These are phyloP conservation scores for Cheiracanthium punctorium DNA, from an alignment of 2,888 invertebrate genomes.

Conservation along the genomic window DNA sequence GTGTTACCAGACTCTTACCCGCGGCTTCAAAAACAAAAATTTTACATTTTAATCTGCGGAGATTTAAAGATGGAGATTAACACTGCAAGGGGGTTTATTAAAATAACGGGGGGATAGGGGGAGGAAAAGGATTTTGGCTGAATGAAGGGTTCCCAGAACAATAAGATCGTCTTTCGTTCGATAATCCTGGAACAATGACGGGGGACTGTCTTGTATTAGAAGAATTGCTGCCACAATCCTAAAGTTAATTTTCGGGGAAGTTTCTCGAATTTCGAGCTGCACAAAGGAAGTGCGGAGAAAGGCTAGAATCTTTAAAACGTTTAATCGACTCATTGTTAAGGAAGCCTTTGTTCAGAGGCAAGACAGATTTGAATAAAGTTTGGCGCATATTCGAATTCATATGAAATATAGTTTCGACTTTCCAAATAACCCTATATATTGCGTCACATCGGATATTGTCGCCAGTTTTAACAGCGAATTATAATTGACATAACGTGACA, in stretches of 20 bases:
- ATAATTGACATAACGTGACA: too few relatives aligned
- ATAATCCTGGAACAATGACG: constrained; percentile 5
- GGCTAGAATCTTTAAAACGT: background rate
- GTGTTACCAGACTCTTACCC: background rate
- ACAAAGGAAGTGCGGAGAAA: background rate
- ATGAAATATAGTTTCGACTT: too few relatives aligned
- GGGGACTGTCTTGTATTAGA: background rate
- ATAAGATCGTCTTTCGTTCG: background rate
- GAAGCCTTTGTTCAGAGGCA: background rate
- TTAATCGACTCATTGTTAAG: background rate
- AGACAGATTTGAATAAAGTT: too few relatives aligned
- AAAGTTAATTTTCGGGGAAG: constrained; percentile 1
- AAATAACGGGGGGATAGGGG: constrained; percentile 8
- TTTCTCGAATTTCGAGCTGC: background rate
- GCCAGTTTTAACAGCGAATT: too few relatives aligned
- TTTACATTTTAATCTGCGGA: constrained; percentile 6
- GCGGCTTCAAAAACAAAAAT: background rate
- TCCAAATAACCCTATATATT: too few relatives aligned
- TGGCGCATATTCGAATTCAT: too few relatives aligned
- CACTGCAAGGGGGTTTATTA: background rate
- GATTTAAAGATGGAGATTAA: constrained; percentile 15
- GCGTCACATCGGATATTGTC: too few relatives aligned
- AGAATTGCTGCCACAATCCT: background rate
- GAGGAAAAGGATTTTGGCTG: too few relatives aligned
- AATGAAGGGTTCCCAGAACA: background rate